Percentiles rank a stretch among this genome's conserved stretches.
These are phyloP conservation scores for Clunio marinus DNA, from an alignment of 2,888 invertebrate genomes.

Conservation along the genomic window DNA sequence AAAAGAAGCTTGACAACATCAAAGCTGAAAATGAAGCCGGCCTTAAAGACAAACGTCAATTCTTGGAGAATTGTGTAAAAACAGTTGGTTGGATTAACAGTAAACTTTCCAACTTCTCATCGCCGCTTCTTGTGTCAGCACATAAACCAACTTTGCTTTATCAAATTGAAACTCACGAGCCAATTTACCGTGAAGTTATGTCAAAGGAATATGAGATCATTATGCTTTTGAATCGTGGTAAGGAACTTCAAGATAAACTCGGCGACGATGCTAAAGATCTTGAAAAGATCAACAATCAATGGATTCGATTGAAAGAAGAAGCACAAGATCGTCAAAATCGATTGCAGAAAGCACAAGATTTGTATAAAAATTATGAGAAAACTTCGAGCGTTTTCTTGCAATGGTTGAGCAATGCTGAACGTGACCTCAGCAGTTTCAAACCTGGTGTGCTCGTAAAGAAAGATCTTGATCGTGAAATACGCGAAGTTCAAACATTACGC, in stretches of 20 bases:
- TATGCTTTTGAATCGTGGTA: conserved; percentile 89
- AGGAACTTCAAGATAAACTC: conserved; percentile 61
- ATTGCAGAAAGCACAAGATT: conserved; percentile 85
- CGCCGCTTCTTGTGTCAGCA: conserved; percentile 79
- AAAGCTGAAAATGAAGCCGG: conserved; percentile 88
- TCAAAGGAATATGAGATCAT: conserved; percentile 89
- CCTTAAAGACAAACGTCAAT: conserved; percentile 80
- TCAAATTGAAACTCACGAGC: conserved; percentile 84
- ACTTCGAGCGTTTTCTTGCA: conserved; percentile 80
- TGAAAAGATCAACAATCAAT: conserved; percentile 83
- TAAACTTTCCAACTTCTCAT: conserved; percentile 69
- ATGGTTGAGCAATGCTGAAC: conserved; percentile 84
- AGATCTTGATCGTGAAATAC: conserved; percentile 83
- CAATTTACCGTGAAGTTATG: conserved; percentile 82
- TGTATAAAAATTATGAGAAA: conserved; percentile 83
- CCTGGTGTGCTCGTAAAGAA: conserved; percentile 77
- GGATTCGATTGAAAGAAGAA: conserved; percentile 87
- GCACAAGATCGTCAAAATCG: conserved; percentile 81
- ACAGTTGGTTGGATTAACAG: conserved; percentile 86
- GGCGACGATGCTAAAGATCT: conserved; percentile 64
- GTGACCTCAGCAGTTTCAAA: conserved; percentile 72
- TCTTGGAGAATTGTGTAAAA: conserved; percentile 82
- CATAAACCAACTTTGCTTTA: conserved; percentile 75
- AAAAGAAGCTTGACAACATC: conserved; percentile 81
- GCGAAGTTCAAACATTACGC: conserved; percentile 81